phyloP scores from a whole-genome alignment of 2,888 invertebrate genomes.

The Zonitis immaculata region DNA sequence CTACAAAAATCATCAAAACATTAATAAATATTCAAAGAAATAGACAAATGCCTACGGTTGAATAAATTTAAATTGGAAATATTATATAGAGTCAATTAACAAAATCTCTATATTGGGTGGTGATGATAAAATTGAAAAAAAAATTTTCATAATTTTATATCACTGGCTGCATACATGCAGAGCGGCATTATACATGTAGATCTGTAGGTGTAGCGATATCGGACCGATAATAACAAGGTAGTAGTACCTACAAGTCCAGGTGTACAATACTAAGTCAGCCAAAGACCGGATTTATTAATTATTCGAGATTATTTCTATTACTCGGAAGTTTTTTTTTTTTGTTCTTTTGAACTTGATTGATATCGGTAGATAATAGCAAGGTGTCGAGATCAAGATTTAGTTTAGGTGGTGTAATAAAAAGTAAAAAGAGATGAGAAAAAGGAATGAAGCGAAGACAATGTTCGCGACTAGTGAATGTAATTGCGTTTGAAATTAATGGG shows the following conservation, averaged over 20 bases:
- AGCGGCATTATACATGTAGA: too few species aligned
- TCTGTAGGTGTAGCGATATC: slow-evolving; percentile 23
- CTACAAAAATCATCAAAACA: not conserved
- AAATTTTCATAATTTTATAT: too few species aligned
- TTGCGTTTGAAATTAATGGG: slow-evolving; percentile 1
- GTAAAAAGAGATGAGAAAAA: not conserved
- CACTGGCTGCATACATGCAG: not conserved
- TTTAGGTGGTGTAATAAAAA: not conserved
- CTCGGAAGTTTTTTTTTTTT: too few species aligned
- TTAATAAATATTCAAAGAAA: not conserved
- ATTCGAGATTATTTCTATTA: not conserved
- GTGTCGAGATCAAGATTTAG: not conserved
- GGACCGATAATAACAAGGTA: slow-evolving; percentile 27
- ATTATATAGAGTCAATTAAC: too few species aligned
- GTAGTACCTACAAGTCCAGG: slow-evolving; percentile 12
- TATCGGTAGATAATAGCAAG: not conserved
- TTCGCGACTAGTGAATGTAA: not conserved
- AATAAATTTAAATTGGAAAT: too few species aligned
- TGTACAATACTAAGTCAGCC: not conserved
- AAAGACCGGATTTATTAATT: slow-evolving; percentile 18
- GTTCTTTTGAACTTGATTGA: not conserved
- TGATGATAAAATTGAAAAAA: too few species aligned
- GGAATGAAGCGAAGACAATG: not conserved
- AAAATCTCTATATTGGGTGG: too few species aligned
- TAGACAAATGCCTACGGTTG: too few species aligned